Evolutionary conservation across 2,113 vertebrate species (phyloP), one percentile per base, ranked within the genome.

Genomic region (Hylia prasina): DNA sequence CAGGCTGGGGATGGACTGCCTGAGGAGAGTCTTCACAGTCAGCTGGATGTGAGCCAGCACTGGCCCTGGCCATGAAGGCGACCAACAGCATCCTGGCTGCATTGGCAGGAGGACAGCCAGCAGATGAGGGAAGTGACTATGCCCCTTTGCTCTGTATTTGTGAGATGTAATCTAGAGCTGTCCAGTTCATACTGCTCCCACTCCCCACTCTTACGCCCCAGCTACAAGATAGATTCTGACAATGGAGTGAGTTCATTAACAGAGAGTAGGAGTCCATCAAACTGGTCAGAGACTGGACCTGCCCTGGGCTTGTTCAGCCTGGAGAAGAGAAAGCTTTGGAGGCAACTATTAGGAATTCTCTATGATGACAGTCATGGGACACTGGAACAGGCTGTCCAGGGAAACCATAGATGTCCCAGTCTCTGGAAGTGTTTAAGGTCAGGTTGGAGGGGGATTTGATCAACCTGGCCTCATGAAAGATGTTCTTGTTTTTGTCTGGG

Each of bases 331-430:
- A 14, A 44, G 35, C 22, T 57, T 33, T 50, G 18, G 58, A 65
- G 15, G 10, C 9, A 65, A 13, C 7, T 71, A 23, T 21, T 11
- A 40, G 17, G 72, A 77, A 77, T 31, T 61, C 13, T 57, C 66
- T 42, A 22, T 3, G 1, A 21, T 31, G 6, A 39, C 11, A 19
- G 9, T 10, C 2, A 1, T 24, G 8, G 15, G 10, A 42, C 21
- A 31, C 17, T 57, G 44, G 47, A 76, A 68, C 3, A 40, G 15
- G 31, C 16, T 89, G 13, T 10, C 22, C 24, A 17, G 10, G 64
- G n/a, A 85, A 68, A 10, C 16, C 31, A 10, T 48, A 63, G 15
- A 22, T 68, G 16, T 1, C 6, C 13, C 8, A 27, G 19, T 39
- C 8, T n/a, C 18, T 85, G 11, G 22, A 68, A 47, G 7, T 23